Percentiles rank a stretch among this genome's conserved stretches.
Conservation (phyloP, 2,113 vertebrate species). For the Paedocypris sp. region DNA sequence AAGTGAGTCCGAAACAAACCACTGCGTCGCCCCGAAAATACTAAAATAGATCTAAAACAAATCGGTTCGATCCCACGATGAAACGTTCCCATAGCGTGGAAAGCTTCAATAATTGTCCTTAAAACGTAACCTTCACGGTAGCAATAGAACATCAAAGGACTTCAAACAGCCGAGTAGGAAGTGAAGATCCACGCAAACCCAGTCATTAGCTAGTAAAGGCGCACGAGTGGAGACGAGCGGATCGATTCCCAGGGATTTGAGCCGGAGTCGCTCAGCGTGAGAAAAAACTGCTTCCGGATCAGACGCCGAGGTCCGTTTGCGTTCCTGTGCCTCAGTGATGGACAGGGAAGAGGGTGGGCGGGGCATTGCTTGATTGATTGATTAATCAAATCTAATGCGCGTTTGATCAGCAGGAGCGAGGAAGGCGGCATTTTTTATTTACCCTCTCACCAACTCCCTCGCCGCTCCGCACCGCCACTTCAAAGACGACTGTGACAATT, state of each 20-base stretch:
- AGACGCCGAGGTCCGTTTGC: slow-evolving; percentile 41
- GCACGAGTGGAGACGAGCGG: slow-evolving; percentile 23
- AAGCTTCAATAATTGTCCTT: no score
- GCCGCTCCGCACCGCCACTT: slow-evolving; percentile 33
- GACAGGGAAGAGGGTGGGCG: slow-evolving; percentile 37
- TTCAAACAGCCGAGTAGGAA: neutral
- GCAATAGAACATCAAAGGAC: neutral
- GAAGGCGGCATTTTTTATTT: slow-evolving; percentile 51
- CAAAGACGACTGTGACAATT: slow-evolving; percentile 46
- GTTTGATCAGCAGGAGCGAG: slow-evolving; percentile 46
- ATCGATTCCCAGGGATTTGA: slow-evolving; percentile 33
- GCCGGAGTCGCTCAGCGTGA: slow-evolving; percentile 32
- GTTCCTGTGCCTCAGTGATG: slow-evolving; percentile 35
- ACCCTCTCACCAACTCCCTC: slow-evolving; percentile 30
- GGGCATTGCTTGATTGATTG: slow-evolving; percentile 57
- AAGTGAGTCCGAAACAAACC: no score
- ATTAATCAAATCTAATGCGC: slow-evolving; percentile 58
- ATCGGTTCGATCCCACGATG: no score
- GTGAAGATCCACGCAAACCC: neutral
- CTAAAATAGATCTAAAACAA: no score
- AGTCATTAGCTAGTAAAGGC: slow-evolving; percentile 15
- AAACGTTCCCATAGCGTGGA: no score
- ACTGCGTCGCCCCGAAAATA: no score
- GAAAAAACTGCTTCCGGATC: slow-evolving; percentile 26
- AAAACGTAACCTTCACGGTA: neutral